Conservation (phyloP, 2,888 invertebrate genomes). For the Candidula unifasciata region DNA sequence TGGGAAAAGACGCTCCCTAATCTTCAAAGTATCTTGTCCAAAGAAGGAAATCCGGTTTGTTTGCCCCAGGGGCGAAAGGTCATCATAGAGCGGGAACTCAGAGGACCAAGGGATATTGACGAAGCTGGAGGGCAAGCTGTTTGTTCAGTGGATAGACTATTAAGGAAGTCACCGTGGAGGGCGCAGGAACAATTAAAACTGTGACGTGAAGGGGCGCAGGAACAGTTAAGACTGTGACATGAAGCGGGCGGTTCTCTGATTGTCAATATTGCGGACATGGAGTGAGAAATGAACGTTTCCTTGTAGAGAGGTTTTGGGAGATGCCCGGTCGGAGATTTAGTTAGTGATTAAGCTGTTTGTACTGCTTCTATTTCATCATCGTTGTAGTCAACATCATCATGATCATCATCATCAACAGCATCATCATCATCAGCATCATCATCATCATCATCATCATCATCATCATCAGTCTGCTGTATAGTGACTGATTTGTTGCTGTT, state of each 20-base stretch:
- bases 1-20: background rate
- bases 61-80: slow-evolving; percentile 12
- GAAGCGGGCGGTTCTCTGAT: no score
- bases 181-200: no score
- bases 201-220: no score
- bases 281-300: no score
- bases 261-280: no score
- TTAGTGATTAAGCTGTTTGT: no score
- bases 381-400: slow-evolving; percentile 32
- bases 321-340: no score
- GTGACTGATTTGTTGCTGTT: no score
- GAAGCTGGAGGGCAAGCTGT: background rate
- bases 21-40: background rate
- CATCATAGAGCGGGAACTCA: background rate
- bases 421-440: slow-evolving; percentile 42
- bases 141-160: slow-evolving; percentile 10
- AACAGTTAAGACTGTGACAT: no score
- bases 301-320: no score
- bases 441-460: slow-evolving; percentile 29
- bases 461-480: no score
- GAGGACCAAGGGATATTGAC: background rate
- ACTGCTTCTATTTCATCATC: no score
- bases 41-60: background rate
- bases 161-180: slow-evolving; percentile 5
- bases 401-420: slow-evolving; percentile 38